phyloP scores from a whole-genome alignment of 1,140 invertebrate species.

The Caenorhabditis tropicalis region DNA sequence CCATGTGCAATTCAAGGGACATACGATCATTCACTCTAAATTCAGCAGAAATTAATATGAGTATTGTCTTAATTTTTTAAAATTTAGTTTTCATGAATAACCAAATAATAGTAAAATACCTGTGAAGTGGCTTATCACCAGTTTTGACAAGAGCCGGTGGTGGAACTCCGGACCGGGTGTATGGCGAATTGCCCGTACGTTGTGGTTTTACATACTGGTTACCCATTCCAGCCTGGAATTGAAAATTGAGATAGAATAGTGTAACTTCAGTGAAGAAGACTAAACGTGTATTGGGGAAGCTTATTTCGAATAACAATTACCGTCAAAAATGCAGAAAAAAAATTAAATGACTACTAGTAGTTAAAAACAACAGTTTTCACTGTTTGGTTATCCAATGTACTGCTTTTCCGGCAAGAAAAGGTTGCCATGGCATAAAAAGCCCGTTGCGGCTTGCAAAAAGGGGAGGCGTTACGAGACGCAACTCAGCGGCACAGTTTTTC shows the following conservation, averaged over 20 bases:
- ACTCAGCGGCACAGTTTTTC: background rate
- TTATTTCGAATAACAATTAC: too few species aligned
- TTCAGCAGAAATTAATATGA: background rate
- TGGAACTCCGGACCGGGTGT: conserved; percentile 66
- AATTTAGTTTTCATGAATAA: too few species aligned
- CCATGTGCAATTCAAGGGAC: conserved; percentile 68
- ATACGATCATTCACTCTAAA: conserved; percentile 66
- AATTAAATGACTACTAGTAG: background rate
- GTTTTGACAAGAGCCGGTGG: conserved; percentile 64
- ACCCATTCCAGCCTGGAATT: conserved; percentile 54
- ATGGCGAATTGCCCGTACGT: conserved; percentile 61
- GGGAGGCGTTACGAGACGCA: background rate
- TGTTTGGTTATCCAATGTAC: background rate
- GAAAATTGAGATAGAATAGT: background rate
- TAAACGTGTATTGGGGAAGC: too few species aligned
- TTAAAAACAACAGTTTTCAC: background rate
- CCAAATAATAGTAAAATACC: too few species aligned
- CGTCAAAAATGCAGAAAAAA: too few species aligned
- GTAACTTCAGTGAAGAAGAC: background rate
- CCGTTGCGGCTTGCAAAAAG: conserved; percentile 7
- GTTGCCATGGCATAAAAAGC: conserved; percentile 27
- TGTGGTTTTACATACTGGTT: conserved; percentile 61
- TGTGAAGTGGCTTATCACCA: conserved; percentile 64
- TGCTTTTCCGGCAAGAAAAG: background rate
- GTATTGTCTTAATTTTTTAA: too few species aligned